Evolutionary conservation across 2,113 vertebrate species (phyloP).

Genomic region (Carettochelys insculpta): DNA sequence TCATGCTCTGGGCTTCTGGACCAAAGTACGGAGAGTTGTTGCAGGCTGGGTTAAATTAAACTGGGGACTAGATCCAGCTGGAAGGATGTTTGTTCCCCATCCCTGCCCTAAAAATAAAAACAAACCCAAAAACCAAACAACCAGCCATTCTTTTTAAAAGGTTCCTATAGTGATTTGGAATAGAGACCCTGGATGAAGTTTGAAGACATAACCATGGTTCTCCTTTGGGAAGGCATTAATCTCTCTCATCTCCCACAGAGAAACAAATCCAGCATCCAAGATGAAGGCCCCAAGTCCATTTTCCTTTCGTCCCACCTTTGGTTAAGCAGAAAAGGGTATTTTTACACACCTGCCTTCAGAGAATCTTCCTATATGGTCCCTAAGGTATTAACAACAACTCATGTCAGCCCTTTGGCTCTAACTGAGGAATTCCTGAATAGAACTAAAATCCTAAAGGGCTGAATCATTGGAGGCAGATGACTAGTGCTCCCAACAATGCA

Average conservation of each 20-base stretch:
- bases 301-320: neutral
- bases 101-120: neutral
- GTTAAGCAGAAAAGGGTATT: neutral
- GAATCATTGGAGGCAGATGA: neutral
- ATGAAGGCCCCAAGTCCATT: neutral
- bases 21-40: too few species aligned
- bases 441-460: neutral
- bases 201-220: neutral
- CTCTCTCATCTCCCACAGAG: constrained; percentile 39
- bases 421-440: neutral
- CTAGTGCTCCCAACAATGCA: neutral
- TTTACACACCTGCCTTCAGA: neutral
- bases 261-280: constrained; percentile 1
- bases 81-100: neutral
- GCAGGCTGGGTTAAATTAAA: too few species aligned
- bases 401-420: neutral
- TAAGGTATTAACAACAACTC: neutral
- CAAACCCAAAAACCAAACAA: neutral
- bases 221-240: constrained; percentile 18
- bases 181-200: neutral
- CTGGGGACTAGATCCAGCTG: too few species aligned
- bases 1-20: too few species aligned
- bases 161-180: constrained; percentile 8
- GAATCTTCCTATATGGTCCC: neutral
- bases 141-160: neutral